Evolutionary conservation across 2,888 invertebrate genomes (phyloP).

Genomic region (Branchipolynoe longqiensis): DNA sequence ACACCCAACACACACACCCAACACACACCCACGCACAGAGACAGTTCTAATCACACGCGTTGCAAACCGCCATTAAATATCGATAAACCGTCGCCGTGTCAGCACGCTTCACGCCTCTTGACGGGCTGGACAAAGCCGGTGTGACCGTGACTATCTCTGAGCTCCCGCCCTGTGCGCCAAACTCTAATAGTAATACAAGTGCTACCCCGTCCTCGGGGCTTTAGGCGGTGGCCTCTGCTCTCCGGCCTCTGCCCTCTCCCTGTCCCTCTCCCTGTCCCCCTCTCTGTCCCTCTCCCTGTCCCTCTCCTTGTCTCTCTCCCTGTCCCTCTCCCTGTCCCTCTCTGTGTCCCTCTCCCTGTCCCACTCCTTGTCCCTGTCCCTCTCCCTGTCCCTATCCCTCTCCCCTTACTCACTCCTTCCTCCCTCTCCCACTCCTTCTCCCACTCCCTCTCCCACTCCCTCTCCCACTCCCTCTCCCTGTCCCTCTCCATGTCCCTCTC

Average conservation of each 20-base stretch:
- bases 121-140: constrained; percentile 19
- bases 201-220: too few species aligned
- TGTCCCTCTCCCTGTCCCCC: not conserved
- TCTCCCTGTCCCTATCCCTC: too few species aligned
- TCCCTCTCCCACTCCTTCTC: too few species aligned
- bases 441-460: too few species aligned
- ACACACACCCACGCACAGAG: not conserved
- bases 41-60: constrained; percentile 25
- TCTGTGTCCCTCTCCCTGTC: too few species aligned
- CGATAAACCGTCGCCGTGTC: constrained; percentile 7
- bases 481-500: too few species aligned
- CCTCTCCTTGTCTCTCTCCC: too few species aligned
- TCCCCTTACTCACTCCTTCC: too few species aligned
- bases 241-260: not conserved
- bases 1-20: not conserved
- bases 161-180: not conserved
- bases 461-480: too few species aligned
- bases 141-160: not conserved
- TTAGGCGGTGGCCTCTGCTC: not conserved
- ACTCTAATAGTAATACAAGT: too few species aligned
- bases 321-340: too few species aligned
- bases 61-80: constrained; percentile 42
- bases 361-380: too few species aligned
- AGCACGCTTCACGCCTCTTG: constrained; percentile 7
- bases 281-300: not conserved